Conservation (phyloP, 2,888 invertebrate species). For the Lamellibrachia satsuma region DNA sequence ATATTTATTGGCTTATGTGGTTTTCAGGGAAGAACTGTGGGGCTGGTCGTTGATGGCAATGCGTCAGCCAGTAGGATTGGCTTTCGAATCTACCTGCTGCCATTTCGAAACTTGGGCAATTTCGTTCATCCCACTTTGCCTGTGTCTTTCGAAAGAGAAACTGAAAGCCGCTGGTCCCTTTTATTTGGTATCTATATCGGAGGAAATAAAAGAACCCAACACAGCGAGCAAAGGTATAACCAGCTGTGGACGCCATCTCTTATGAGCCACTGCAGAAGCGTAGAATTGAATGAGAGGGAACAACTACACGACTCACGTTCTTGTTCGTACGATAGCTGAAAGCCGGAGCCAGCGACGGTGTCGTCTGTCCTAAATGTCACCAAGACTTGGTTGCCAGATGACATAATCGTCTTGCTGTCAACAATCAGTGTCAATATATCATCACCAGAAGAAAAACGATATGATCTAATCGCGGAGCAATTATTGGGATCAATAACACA, state of each 20-base stretch:
- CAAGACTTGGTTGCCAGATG: conserved; percentile 32
- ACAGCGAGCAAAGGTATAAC: too few relatives aligned
- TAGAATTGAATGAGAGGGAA: neutral
- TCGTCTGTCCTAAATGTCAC: conserved; percentile 33
- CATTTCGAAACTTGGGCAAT: too few relatives aligned
- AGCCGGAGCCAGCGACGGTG: conserved; percentile 26
- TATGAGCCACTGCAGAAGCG: too few relatives aligned
- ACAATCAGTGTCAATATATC: neutral
- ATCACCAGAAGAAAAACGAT: neutral
- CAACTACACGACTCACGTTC: conserved; percentile 17
- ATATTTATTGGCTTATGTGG: neutral
- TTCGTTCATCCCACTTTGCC: too few relatives aligned
- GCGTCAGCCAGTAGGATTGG: too few relatives aligned
- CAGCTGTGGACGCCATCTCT: too few relatives aligned
- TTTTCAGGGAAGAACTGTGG: neutral
- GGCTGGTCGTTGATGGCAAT: too few relatives aligned
- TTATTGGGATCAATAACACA: conserved; percentile 1
- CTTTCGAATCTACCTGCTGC: too few relatives aligned
- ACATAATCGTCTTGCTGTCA: conserved; percentile 24
- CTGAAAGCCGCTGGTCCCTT: too few relatives aligned
- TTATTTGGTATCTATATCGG: too few relatives aligned
- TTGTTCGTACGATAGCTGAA: conserved; percentile 21
- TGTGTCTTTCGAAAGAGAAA: too few relatives aligned
- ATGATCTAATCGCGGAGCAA: neutral
- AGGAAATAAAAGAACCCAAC: too few relatives aligned